Percentiles rank a stretch among this genome's conserved stretches.
Conservation (phyloP, 2,888 invertebrate species). For the Geotrupes spiniger region DNA sequence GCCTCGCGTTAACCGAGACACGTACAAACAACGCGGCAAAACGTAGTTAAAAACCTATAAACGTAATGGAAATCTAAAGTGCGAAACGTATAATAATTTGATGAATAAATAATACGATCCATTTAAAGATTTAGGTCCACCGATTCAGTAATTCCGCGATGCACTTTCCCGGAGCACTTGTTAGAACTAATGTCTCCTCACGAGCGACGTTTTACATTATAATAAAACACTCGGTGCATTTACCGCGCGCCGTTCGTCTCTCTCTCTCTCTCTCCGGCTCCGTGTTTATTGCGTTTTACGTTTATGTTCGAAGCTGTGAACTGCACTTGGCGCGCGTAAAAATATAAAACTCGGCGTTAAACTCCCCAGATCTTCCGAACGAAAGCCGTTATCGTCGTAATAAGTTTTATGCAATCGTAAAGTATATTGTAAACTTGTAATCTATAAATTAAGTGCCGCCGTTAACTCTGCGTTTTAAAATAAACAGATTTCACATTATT, state of each 20-base stretch:
- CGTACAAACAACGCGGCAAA: no score
- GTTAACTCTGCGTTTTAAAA: slow-evolving; percentile 1
- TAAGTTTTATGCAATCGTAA: slow-evolving; percentile 8
- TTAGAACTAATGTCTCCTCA: slow-evolving; percentile 5
- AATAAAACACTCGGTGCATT: slow-evolving; percentile 37
- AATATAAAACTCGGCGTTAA: slow-evolving; percentile 29
- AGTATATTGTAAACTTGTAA: slow-evolving; percentile 6
- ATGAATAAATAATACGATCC: slow-evolving; percentile 9
- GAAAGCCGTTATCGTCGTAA: slow-evolving; percentile 20
- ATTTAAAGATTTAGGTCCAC: slow-evolving; percentile 25
- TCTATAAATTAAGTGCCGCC: slow-evolving; percentile 5
- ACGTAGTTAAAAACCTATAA: no score
- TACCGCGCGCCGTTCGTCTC: slow-evolving; percentile 29
- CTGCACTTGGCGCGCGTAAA: slow-evolving; percentile 31
- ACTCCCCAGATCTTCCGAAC: slow-evolving; percentile 25
- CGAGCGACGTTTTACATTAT: slow-evolving; percentile 36
- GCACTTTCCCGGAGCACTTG: slow-evolving; percentile 12
- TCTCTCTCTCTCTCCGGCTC: no score
- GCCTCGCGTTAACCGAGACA: no score
- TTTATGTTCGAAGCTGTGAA: slow-evolving; percentile 41
- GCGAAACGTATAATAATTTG: no score
- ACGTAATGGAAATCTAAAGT: no score
- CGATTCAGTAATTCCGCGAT: slow-evolving; percentile 24
- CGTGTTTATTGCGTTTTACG: slow-evolving; percentile 38
- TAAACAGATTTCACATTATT: no score